Evolutionary conservation across 2,888 invertebrate genomes (phyloP), one percentile per base, ranked within the genome.

Genomic region (Cantharis nigra): DNA sequence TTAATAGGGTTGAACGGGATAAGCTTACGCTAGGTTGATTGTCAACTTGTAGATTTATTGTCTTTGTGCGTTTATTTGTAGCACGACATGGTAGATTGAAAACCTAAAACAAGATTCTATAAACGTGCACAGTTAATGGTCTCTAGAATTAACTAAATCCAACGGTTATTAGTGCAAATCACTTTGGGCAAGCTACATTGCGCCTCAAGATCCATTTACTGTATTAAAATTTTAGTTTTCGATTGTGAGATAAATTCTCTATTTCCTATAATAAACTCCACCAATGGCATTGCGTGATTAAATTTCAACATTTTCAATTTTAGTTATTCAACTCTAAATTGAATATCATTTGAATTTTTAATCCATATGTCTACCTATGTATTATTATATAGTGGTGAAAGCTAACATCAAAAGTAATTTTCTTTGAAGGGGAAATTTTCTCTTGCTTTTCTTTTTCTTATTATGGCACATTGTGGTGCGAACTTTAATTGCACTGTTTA

Each of bases 171-270:
- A 75, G 78, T 67, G 70, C 75, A 78, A 78, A 78, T 78, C 78
- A 75, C 78, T 78, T 78, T 73, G 72, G 70, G 75, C 75, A 71
- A 73, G 69, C 65, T 23, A 67, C 62, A 63, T 78, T 75, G 63
- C 63, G 20, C 13, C 63, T 70, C 72, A 78, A 69, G 74, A 72
- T 65, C 75, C 75, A 78, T 78, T 78, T 78, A 70, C 75, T 49
- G 64, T 75, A 78, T 75, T 78, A 75, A 78, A 75, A 78, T 78
- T 75, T 78, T 72, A 77, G 74, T 77, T 77, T 74, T 77, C 77
- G 69, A 77, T 77, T 77, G 64, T 63, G 14, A 23, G 18, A 67
- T 67, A 49, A 70, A 70, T 70, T 49, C 49, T 62, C n/a, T 70
- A 49, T 14, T 70, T 63, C 49, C 70, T 18, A 28, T 63, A 49